phyloP scores from a whole-genome alignment of 2,888 invertebrate genomes.

The Andrena flavipes region DNA sequence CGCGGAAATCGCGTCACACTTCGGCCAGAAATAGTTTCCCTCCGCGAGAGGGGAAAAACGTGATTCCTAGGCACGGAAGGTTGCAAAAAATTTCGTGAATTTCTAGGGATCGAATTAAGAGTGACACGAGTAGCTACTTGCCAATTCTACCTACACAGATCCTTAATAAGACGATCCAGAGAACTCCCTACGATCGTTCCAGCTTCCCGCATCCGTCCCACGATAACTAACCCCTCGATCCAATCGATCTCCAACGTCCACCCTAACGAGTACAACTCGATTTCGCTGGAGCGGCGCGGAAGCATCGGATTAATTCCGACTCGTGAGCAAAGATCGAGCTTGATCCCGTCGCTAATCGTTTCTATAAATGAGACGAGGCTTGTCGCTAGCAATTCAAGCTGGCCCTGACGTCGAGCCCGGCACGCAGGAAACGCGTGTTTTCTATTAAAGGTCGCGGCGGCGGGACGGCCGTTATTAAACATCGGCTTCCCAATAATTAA shows the following conservation, averaged over 20 bases:
- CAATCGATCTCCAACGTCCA: background rate
- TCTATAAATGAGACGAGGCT: constrained; percentile 12
- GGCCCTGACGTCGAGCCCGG: background rate
- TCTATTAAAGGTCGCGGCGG: constrained; percentile 57
- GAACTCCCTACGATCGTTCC: too few species aligned
- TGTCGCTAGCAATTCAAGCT: background rate
- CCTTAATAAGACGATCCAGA: too few species aligned
- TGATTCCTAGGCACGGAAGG: background rate
- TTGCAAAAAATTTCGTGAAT: background rate
- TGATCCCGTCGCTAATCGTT: constrained; percentile 12
- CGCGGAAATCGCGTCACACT: constrained; percentile 3
- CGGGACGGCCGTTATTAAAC: constrained; percentile 74
- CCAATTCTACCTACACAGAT: background rate
- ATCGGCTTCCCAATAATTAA: constrained; percentile 79
- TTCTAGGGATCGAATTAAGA: constrained; percentile 2
- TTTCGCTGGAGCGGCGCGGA: background rate
- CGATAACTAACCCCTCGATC: background rate
- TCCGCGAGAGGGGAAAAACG: background rate
- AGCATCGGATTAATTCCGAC: background rate
- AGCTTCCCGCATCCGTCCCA: too few species aligned
- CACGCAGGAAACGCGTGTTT: constrained; percentile 66
- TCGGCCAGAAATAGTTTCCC: constrained; percentile 6
- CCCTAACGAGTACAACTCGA: background rate
- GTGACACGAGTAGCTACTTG: background rate
- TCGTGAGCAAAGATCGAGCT: background rate